Percentiles rank a stretch among this genome's conserved stretches.
Conservation (phyloP, 2,888 invertebrate genomes). For the Drosophila pseudotakahashii region DNA sequence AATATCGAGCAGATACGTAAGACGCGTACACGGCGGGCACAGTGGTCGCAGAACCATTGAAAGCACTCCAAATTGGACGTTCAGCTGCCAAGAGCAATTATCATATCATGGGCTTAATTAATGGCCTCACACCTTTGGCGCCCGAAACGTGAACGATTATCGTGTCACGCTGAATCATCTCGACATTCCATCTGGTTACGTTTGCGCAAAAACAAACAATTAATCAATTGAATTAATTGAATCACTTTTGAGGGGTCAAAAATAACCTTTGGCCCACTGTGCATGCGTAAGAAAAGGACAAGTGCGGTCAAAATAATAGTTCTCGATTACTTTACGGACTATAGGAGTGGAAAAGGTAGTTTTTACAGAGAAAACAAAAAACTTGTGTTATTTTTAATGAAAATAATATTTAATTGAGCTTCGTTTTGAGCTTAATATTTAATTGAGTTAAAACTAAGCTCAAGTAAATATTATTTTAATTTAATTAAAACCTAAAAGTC, state of each 20-base stretch:
- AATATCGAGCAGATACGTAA: slow-evolving; percentile 64
- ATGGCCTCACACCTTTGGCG: slow-evolving; percentile 24
- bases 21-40: slow-evolving; percentile 62
- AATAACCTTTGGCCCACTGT: slow-evolving; percentile 53
- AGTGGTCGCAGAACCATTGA: slow-evolving; percentile 41
- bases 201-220: slow-evolving; percentile 39
- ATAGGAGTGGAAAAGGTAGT: no score
- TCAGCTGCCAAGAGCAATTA: slow-evolving; percentile 31
- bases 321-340: neutral
- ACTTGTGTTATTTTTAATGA: no score
- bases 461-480: no score
- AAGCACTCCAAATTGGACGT: neutral
- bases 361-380: no score
- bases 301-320: slow-evolving; percentile 9
- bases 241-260: slow-evolving; percentile 19
- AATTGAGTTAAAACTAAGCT: no score
- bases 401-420: no score
- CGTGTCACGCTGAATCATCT: slow-evolving; percentile 19
- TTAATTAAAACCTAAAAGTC: no score
- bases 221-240: slow-evolving; percentile 49
- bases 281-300: slow-evolving; percentile 59
- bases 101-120: slow-evolving; percentile 26
- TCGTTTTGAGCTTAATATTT: no score
- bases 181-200: slow-evolving; percentile 15
- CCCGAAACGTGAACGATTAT: slow-evolving; percentile 15